Base-by-base conservation (phyloP, 2,797 vertebrate species). In the Acestrorhynchus altus region DNA sequence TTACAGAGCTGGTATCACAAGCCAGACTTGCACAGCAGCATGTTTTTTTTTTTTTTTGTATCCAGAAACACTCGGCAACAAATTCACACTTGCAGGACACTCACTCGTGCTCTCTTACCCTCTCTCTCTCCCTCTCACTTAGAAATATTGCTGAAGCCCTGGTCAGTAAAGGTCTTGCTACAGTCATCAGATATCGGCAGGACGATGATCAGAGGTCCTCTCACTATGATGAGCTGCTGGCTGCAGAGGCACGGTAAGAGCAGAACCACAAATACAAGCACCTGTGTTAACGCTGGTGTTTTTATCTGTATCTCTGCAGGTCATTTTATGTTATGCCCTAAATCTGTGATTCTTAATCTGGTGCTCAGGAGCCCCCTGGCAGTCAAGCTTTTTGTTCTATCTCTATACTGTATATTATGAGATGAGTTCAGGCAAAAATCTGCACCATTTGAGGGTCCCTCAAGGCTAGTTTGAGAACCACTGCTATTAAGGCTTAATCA, bases 141-240 rank as follows among this genome's bases (percentile, higher is more conserved):
- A 99, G 97, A 85, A 98, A 99, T 94, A 98, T 97, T 1, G 97
- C 97, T 0, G 97, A 99, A 86, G 97, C 97, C 16, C 92, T 99
- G 73, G 94, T 99, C 86, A 99, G 97, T 89, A 99, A 99, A 92
- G 97, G 97, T 47, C 92, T 98, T 39, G 97, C 97, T 80, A 98
- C 96, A 0, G 94, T 96, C 89, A 97, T 99, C 91, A 90, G 96
- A 74, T 98, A 99, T 89, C 94, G 97, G 77, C 97, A 98, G 83
- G 97, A 99, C 22, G 97, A 98, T 2, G 97, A 99, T 87, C 97
- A 98, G 85, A 91, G 97, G 42, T 99, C 97, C 76, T 98, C 97
- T 12, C 96, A 98, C 90, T 99, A 98, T 0, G 97, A 99, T 0
- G 97, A 98, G 84, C 93, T 99, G 72, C 92, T 99, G 67, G 96